Evolutionary conservation across 2,888 invertebrate species (phyloP).

Genomic region (Drosophila multiciliata): DNA sequence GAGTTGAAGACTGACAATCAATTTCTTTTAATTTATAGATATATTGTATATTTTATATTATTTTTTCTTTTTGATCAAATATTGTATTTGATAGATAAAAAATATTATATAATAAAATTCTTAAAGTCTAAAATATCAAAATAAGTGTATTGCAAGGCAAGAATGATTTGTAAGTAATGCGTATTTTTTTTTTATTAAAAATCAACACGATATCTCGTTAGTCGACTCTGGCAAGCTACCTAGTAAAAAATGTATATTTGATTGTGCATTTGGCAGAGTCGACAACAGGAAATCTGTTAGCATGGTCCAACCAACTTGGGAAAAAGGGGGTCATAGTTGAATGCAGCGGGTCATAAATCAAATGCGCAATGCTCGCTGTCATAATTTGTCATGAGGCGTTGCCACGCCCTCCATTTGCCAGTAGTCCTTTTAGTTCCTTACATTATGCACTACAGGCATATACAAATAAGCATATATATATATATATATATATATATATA

Average conservation of each 20-base stretch:
- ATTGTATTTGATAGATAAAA: not conserved
- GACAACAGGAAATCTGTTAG: slow-evolving; percentile 54
- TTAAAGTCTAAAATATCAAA: not conserved
- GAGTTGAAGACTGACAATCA: not conserved
- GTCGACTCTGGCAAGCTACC: not conserved
- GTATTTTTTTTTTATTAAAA: not conserved
- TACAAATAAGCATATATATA: not conserved
- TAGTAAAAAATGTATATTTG: not conserved
- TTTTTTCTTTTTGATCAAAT: not conserved
- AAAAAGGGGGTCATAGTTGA: slow-evolving; percentile 75
- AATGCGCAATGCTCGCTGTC: slow-evolving; percentile 76
- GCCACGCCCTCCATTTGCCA: slow-evolving; percentile 74
- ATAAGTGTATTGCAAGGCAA: not conserved
- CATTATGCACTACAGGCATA: not conserved
- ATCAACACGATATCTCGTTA: not conserved
- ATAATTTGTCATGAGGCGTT: slow-evolving; percentile 83
- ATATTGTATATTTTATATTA: not conserved
- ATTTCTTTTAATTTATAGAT: not conserved
- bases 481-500: not conserved
- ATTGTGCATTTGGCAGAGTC: slow-evolving; percentile 5
- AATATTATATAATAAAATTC: not conserved
- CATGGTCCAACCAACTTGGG: slow-evolving; percentile 23
- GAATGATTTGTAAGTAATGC: not conserved
- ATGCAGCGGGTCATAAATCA: slow-evolving; percentile 78
- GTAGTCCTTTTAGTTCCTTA: slow-evolving; percentile 9